Percentiles rank a stretch among this genome's conserved stretches.
Evolutionary conservation across 2,113 vertebrate genomes (phyloP).

Genomic region (Caretta caretta): DNA sequence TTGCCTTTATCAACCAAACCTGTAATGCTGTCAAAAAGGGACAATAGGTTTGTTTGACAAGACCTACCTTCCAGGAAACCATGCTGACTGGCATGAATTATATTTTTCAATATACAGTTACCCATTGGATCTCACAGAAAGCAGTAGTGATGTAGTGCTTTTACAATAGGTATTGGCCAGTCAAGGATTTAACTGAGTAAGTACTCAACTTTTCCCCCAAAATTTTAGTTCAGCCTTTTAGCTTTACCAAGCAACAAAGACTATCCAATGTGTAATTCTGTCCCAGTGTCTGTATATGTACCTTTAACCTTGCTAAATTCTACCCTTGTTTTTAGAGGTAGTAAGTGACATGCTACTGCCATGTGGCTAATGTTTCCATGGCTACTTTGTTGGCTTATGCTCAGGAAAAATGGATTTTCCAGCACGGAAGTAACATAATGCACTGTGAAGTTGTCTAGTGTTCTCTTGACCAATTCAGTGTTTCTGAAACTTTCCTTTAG

Average conservation of each 20-base stretch:
- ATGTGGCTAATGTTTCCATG: neutral
- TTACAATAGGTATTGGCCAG: conserved; percentile 38
- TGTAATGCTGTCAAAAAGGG: neutral
- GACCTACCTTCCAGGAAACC: neutral
- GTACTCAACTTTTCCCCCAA: neutral
- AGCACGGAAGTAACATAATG: neutral
- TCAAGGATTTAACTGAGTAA: conserved; percentile 31
- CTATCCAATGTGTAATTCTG: neutral
- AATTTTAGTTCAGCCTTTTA: conserved; percentile 41
- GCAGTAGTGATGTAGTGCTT: conserved; percentile 17
- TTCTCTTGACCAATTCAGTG: neutral
- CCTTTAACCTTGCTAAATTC: neutral
- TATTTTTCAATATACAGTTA: conserved; percentile 33
- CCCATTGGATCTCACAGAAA: conserved; percentile 5
- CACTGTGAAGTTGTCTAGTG: neutral
- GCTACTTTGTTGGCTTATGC: neutral
- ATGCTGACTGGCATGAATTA: neutral
- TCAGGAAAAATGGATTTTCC: neutral
- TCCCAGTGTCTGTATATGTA: neutral
- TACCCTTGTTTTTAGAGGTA: neutral
- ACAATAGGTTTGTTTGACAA: neutral
- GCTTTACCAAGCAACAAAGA: conserved; percentile 34
- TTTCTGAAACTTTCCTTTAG: neutral
- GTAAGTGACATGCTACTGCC: neutral
- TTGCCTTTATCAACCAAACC: neutral